These are phyloP conservation scores for Diachasmimorpha longicaudata DNA, from an alignment of 1,140 invertebrate species.

Conservation along the genomic window DNA sequence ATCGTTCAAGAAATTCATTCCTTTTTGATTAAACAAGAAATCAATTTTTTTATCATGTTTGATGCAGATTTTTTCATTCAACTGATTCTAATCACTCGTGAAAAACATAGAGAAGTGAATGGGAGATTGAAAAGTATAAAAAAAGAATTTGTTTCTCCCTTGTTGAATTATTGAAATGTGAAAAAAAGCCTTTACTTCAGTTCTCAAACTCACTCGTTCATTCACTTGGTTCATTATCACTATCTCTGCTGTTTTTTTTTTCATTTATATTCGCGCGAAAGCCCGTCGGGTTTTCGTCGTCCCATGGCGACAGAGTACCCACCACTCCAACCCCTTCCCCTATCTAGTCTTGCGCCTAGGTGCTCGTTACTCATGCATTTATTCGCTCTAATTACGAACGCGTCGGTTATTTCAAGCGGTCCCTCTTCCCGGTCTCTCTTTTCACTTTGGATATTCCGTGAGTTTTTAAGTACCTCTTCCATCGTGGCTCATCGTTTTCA, in stretches of 20 bases:
- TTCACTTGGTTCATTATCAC: conserved; percentile 4
- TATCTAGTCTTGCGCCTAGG: neutral
- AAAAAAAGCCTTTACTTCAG: neutral
- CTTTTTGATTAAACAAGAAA: neutral
- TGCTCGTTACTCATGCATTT: conserved; percentile 29
- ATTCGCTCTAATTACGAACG: conserved; percentile 30
- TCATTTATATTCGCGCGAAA: neutral
- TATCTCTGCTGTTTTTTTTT: neutral
- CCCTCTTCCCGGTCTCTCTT: neutral
- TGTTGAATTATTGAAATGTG: neutral
- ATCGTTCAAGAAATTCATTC: neutral
- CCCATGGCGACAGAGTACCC: neutral
- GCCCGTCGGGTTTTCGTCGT: neutral
- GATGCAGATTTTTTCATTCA: too few relatives aligned
- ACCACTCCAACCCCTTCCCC: neutral
- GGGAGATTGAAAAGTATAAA: neutral
- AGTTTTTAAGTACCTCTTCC: conserved; percentile 1
- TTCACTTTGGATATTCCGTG: neutral
- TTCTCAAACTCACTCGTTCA: neutral
- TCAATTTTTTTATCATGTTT: neutral
- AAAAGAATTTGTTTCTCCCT: neutral
- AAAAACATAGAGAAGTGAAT: too few relatives aligned
- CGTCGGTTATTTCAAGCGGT: conserved; percentile 25
- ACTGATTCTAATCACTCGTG: too few relatives aligned
- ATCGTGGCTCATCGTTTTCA: neutral